These are phyloP conservation scores for Syrmaticus mikado DNA, from an alignment of 2,113 vertebrate species.

Conservation along the genomic window DNA sequence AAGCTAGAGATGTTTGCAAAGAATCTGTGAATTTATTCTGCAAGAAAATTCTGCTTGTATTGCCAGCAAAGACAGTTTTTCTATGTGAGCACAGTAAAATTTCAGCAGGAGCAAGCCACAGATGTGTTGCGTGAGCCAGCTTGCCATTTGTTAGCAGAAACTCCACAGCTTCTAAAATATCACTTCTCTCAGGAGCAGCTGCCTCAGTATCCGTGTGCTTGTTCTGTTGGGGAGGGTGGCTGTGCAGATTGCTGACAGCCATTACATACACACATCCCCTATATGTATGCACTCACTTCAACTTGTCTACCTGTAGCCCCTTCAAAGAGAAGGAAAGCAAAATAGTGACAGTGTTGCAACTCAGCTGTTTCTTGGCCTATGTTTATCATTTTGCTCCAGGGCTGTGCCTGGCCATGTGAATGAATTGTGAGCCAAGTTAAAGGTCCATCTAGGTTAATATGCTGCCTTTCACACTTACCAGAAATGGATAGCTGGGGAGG, in stretches of 20 bases:
- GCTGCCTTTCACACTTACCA: not conserved
- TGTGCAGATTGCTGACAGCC: not conserved
- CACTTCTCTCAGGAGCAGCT: not conserved
- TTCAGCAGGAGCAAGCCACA: slow-evolving; percentile 4
- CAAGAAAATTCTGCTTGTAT: slow-evolving; percentile 34
- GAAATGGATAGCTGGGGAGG: not conserved
- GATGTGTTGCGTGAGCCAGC: not conserved
- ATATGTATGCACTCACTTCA: not conserved
- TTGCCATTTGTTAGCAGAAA: slow-evolving; percentile 30
- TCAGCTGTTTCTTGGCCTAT: not conserved
- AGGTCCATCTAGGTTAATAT: not conserved
- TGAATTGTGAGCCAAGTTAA: not conserved
- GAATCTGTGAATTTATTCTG: slow-evolving; percentile 32
- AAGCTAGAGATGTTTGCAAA: slow-evolving; percentile 47
- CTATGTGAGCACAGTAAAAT: not conserved
- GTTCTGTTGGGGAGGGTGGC: not conserved
- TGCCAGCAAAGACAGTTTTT: not conserved
- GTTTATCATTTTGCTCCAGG: not conserved
- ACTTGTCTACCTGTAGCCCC: not conserved
- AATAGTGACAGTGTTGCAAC: not conserved
- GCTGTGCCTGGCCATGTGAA: not conserved
- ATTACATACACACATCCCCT: not conserved
- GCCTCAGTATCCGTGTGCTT: not conserved
- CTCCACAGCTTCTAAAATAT: not conserved
- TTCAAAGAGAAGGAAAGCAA: not conserved